phyloP scores from a whole-genome alignment of 2,888 invertebrate genomes.

The Pocota personata region DNA sequence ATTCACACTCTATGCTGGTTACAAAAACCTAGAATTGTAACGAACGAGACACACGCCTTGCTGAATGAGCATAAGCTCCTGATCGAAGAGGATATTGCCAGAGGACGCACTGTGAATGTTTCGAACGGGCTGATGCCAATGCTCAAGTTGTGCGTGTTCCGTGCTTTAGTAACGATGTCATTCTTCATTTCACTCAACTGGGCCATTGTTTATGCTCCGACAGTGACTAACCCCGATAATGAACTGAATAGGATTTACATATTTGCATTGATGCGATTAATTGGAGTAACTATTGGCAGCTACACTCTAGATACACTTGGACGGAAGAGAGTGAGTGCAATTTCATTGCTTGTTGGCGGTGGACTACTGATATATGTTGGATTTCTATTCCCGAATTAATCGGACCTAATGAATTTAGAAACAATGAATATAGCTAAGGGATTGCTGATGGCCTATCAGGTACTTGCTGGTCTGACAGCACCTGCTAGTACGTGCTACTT shows the following conservation, averaged over 20 bases:
- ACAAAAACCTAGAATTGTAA: conserved; percentile 76
- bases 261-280: conserved; percentile 71
- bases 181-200: conserved; percentile 76
- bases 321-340: conserved; percentile 75
- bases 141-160: conserved; percentile 74
- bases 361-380: conserved; percentile 75
- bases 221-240: not conserved
- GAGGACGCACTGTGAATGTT: conserved; percentile 72
- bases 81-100: conserved; percentile 76
- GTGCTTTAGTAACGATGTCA: conserved; percentile 76
- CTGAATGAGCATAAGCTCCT: conserved; percentile 78
- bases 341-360: conserved; percentile 75
- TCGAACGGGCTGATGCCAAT: conserved; percentile 75
- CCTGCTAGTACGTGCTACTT: conserved; percentile 76
- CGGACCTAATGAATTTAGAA: not conserved
- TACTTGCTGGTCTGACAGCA: conserved; percentile 77
- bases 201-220: not conserved
- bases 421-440: conserved; percentile 36
- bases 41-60: conserved; percentile 76
- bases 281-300: conserved; percentile 69
- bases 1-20: conserved; percentile 77
- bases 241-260: conserved; percentile 5
- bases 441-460: conserved; percentile 75
- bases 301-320: conserved; percentile 76
- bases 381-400: conserved; percentile 65